These are phyloP conservation scores for Elephas maximus DNA, from an alignment of 2,113 vertebrate species.

Conservation along the genomic window DNA sequence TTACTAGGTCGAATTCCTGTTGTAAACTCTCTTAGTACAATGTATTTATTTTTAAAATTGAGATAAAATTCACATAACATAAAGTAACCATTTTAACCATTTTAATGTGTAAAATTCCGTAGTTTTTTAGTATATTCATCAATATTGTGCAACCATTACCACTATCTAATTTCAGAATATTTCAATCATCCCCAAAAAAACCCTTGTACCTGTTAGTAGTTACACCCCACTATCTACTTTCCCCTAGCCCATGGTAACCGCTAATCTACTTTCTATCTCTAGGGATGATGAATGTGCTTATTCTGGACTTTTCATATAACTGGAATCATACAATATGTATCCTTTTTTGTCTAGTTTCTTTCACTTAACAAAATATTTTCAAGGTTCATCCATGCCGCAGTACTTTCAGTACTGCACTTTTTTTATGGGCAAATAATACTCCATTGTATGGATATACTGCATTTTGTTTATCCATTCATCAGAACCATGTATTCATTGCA, in stretches of 20 bases:
- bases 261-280: neutral
- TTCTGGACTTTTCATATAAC: neutral
- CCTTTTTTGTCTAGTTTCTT: neutral
- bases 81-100: neutral
- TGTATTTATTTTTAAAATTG: slow-evolving; percentile 11
- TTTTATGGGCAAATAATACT: neutral
- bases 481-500: neutral
- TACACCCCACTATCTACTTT: neutral
- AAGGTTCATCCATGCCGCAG: neutral
- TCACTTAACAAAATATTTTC: neutral
- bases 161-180: slow-evolving; percentile 36
- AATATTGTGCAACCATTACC: neutral
- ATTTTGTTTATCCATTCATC: neutral
- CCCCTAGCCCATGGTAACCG: neutral
- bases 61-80: slow-evolving; percentile 51
- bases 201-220: slow-evolving; percentile 39
- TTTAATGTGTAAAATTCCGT: neutral
- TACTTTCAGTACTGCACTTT: neutral
- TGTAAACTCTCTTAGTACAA: neutral
- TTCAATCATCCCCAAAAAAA: neutral
- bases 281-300: neutral
- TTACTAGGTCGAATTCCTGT: neutral
- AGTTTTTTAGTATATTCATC: slow-evolving; percentile 29
- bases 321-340: neutral
- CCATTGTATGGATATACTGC: neutral